Percentiles rank a stretch among this genome's conserved stretches.
phyloP scores from a whole-genome alignment of 2,113 vertebrate genomes.

The Microcebus ravelobensis region DNA sequence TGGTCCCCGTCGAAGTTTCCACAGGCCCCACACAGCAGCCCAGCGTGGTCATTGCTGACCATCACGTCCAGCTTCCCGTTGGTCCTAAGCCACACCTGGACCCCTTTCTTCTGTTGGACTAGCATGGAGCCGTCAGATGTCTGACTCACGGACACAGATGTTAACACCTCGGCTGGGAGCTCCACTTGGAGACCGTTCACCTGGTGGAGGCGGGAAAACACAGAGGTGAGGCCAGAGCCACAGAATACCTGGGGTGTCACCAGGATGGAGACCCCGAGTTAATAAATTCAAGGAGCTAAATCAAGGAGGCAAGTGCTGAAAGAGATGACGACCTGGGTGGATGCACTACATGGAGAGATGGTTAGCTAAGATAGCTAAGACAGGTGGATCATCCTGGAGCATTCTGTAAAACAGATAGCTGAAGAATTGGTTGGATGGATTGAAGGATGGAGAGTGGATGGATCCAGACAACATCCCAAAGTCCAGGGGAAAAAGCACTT shows the following conservation, averaged over 20 bases:
- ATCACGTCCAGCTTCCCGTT: conserved; percentile 75
- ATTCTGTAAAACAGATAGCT: neutral
- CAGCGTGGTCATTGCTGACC: neutral
- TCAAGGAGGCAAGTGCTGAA: neutral
- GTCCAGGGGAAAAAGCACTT: neutral
- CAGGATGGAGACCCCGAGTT: neutral
- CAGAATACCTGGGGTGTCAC: neutral
- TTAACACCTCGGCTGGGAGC: conserved; percentile 78
- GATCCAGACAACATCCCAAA: neutral
- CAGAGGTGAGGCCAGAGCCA: conserved; percentile 28
- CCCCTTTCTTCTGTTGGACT: conserved; percentile 70
- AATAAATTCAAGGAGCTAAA: neutral
- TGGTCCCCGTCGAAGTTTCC: conserved; percentile 82
- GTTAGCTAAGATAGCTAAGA: neutral
- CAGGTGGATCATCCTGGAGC: neutral
- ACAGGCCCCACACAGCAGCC: conserved; percentile 79
- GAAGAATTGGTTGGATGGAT: neutral
- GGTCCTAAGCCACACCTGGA: conserved; percentile 80
- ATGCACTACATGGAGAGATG: neutral
- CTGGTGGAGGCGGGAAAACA: conserved; percentile 68
- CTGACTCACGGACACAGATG: conserved; percentile 75
- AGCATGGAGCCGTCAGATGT: conserved; percentile 68
- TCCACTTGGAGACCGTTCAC: conserved; percentile 83
- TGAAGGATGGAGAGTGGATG: neutral
- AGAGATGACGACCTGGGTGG: neutral